Percentiles rank a stretch among this genome's conserved stretches.
Evolutionary conservation across 53 echinoderm and acorn worm species (phyloP).

Genomic region (Actinopyga echinites): DNA sequence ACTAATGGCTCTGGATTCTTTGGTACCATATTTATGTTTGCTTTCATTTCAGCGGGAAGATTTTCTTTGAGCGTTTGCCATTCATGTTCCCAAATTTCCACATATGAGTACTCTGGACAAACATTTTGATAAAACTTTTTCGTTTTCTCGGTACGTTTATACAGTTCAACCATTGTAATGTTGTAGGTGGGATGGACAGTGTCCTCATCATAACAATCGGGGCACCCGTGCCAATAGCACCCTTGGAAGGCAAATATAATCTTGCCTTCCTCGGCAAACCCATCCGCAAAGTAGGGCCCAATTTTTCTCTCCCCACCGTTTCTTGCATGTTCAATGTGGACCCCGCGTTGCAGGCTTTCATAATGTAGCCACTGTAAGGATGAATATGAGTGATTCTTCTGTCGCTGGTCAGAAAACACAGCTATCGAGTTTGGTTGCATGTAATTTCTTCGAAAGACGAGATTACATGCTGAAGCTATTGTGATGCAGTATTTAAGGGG

Average conservation of each 20-base stretch:
- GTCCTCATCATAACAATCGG: slow-evolving; percentile 2
- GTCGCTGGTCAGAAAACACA: slow-evolving; percentile 3
- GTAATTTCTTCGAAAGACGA: slow-evolving; percentile 51
- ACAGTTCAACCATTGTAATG: slow-evolving; percentile 27
- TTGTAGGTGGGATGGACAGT: neutral
- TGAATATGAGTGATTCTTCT: slow-evolving; percentile 16
- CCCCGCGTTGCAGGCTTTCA: neutral
- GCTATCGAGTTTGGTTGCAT: slow-evolving; percentile 25
- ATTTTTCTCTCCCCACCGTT: slow-evolving; percentile 39
- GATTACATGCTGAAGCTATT: slow-evolving; percentile 63
- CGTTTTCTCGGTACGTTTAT: neutral
- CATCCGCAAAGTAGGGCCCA: slow-evolving; percentile 30
- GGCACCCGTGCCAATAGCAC: slow-evolving; percentile 29
- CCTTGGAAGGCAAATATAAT: slow-evolving; percentile 2
- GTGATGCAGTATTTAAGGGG: slow-evolving; percentile 56
- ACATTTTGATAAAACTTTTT: neutral
- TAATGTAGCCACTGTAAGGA: slow-evolving; percentile 17
- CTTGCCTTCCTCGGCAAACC: slow-evolving; percentile 7
- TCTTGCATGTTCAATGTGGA: slow-evolving; percentile 34
- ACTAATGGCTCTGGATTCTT: neutral
- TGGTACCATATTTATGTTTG: neutral
- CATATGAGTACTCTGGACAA: neutral
- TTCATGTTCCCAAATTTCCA: slow-evolving; percentile 15
- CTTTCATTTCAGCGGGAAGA: neutral
- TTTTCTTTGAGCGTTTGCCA: neutral